Evolutionary conservation across 1,140 invertebrate genomes (phyloP).

Genomic region (Trichonephila clavata): DNA sequence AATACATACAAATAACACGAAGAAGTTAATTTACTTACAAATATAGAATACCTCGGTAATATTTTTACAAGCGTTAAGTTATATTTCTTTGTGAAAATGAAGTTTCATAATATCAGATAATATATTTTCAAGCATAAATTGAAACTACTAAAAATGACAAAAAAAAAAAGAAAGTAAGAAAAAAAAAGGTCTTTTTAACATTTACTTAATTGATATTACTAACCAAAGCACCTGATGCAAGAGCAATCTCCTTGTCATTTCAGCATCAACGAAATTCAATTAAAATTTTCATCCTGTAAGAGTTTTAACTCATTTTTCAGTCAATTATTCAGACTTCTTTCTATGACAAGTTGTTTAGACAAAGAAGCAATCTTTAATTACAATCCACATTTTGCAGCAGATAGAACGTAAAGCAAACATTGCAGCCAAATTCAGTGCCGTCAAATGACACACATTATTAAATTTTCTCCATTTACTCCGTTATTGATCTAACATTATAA

Average conservation of each 20-base stretch:
- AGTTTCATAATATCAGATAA: no score
- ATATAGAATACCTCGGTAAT: no score
- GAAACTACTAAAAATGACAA: background rate
- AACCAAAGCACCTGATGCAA: background rate
- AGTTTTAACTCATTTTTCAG: conserved; percentile 12
- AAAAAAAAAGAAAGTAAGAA: background rate
- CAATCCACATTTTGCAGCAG: conserved; percentile 26
- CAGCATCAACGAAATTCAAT: conserved; percentile 28
- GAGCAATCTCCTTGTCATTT: background rate
- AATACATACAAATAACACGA: no score
- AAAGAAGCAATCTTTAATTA: conserved; percentile 49
- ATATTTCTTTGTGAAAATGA: no score
- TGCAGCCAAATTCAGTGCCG: conserved; percentile 17
- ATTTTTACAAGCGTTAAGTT: no score
- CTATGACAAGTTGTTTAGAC: conserved; percentile 10
- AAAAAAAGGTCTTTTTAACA: background rate
- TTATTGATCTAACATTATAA: conserved; percentile 57
- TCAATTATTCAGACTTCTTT: background rate
- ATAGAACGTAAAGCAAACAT: conserved; percentile 49
- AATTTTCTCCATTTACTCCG: conserved; percentile 46
- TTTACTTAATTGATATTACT: background rate
- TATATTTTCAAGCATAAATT: no score
- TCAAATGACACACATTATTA: conserved; percentile 52
- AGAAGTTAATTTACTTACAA: no score
- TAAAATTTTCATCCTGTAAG: background rate